Conservation (phyloP, 2,888 invertebrate genomes). For the Nymphalis c-album region DNA sequence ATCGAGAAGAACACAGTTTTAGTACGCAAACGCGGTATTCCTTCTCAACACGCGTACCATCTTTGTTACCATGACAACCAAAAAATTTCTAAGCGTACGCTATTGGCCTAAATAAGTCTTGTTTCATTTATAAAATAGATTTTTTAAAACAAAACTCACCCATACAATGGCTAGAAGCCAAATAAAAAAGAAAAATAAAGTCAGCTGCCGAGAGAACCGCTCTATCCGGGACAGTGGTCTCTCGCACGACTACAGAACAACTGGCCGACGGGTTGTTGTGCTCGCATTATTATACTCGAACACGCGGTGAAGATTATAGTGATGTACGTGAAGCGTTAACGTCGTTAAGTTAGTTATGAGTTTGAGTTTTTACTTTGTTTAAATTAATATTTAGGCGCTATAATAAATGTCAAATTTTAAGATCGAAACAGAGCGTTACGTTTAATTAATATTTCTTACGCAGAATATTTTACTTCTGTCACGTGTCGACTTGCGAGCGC, state of each 20-base stretch:
- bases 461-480: too few relatives aligned
- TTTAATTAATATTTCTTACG: too few relatives aligned
- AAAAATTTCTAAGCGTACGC: neutral
- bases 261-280: conserved; percentile 66
- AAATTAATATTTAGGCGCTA: neutral
- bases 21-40: conserved; percentile 22
- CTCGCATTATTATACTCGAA: conserved; percentile 60
- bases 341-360: neutral
- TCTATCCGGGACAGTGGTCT: conserved; percentile 63
- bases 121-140: conserved; percentile 18
- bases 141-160: conserved; percentile 63
- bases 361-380: neutral
- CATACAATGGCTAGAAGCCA: conserved; percentile 83
- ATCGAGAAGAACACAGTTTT: conserved; percentile 22
- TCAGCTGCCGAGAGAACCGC: conserved; percentile 66
- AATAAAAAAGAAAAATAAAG: conserved; percentile 79
- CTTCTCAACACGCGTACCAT: conserved; percentile 29
- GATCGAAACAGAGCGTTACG: too few relatives aligned
- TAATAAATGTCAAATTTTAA: too few relatives aligned
- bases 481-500: too few relatives aligned
- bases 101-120: neutral
- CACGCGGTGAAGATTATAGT: conserved; percentile 35
- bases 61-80: conserved; percentile 37
- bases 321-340: conserved; percentile 24
- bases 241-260: conserved; percentile 64